Evolutionary conservation across 2,113 vertebrate species (phyloP).

Genomic region (Ursus arctos): DNA sequence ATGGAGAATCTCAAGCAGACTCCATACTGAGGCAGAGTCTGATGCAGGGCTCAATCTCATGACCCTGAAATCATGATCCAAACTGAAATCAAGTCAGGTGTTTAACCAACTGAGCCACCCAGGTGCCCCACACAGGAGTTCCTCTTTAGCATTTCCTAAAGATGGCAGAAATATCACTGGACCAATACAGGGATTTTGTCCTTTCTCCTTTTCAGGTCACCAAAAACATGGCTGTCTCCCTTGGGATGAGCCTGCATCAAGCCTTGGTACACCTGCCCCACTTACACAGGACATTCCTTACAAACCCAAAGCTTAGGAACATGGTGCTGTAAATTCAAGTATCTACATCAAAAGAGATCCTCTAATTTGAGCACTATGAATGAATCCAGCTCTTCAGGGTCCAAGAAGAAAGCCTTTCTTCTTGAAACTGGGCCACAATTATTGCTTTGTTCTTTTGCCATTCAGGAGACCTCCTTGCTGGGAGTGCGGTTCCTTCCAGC

Average conservation of each 20-base stretch:
- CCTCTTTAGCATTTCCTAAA: not conserved
- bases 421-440: not conserved
- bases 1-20: not conserved
- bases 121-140: not conserved
- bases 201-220: not conserved
- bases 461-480: too few species aligned
- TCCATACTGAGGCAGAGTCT: not conserved
- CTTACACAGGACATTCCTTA: not conserved
- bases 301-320: too few species aligned
- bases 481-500: rapidly evolving
- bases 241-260: rapidly evolving
- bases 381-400: not conserved
- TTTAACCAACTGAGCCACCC: not conserved
- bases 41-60: not conserved
- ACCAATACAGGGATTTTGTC: too few species aligned
- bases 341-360: not conserved
- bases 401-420: not conserved
- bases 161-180: too few species aligned
- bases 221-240: rapidly evolving
- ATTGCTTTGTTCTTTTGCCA: too few species aligned
- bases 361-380: not conserved
- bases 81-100: not conserved
- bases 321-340: not conserved
- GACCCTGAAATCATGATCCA: not conserved
- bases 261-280: too few species aligned